Conservation (phyloP, 1,140 invertebrate species). For the Heliconius congener region DNA sequence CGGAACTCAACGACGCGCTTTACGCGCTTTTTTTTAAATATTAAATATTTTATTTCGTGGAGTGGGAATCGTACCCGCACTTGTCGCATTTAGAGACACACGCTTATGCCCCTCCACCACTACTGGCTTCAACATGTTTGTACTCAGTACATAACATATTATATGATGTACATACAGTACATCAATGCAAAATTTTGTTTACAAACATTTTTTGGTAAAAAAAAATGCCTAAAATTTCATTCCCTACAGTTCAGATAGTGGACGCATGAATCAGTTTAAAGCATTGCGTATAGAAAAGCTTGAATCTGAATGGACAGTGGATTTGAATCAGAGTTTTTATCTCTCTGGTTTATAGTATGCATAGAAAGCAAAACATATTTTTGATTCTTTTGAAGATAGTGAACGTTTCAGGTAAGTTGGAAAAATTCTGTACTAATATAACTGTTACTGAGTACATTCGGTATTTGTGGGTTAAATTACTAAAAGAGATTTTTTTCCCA, state of each 20-base stretch:
- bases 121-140: no score
- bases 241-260: not conserved
- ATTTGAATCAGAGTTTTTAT: constrained; percentile 10
- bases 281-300: constrained; percentile 10
- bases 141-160: no score
- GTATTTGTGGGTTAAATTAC: not conserved
- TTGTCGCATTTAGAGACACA: no score
- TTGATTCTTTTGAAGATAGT: not conserved
- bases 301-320: not conserved
- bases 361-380: not conserved
- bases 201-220: not conserved
- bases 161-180: no score
- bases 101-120: no score
- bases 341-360: not conserved
- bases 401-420: not conserved
- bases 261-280: not conserved
- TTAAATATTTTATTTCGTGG: no score
- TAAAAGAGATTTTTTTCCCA: not conserved
- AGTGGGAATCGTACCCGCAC: no score
- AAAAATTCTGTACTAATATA: not conserved
- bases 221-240: not conserved
- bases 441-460: not conserved
- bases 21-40: no score
- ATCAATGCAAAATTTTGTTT: not conserved
- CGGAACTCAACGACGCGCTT: no score